These are phyloP conservation scores for Ochotona curzoniae DNA, from an alignment of 2,113 vertebrate species.

Conservation along the genomic window DNA sequence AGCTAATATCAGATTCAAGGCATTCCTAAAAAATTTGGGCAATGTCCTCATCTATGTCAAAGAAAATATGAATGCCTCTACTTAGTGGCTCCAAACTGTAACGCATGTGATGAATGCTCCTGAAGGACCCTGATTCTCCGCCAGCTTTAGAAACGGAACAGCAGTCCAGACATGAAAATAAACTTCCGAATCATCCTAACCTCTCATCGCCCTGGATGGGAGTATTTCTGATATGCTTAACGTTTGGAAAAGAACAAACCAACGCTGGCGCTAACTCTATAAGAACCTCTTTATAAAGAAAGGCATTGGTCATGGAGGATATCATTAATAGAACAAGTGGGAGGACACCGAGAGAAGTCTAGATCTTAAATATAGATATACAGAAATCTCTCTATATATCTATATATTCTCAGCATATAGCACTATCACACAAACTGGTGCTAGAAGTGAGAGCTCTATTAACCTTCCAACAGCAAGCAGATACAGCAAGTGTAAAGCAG, in stretches of 20 bases:
- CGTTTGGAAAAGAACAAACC: conserved; percentile 17
- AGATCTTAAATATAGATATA: background rate
- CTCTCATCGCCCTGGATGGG: conserved; percentile 34
- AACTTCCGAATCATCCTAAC: conserved; percentile 7
- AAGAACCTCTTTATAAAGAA: background rate
- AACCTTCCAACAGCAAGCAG: conserved; percentile 2
- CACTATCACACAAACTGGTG: background rate
- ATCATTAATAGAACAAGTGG: background rate
- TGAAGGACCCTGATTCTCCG: conserved; percentile 18
- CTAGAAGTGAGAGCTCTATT: conserved; percentile 13
- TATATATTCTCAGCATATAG: background rate
- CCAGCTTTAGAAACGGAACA: conserved; percentile 24
- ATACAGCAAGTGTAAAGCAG: conserved; percentile 29
- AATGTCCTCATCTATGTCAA: background rate
- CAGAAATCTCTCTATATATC: too few relatives aligned
- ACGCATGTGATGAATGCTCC: background rate
- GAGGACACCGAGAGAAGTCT: background rate
- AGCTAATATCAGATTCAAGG: conserved; percentile 32
- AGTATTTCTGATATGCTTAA: conserved; percentile 9
- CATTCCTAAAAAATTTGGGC: conserved; percentile 19
- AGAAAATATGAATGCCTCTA: background rate
- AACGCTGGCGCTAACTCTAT: conserved; percentile 40
- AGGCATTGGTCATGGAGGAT: background rate
- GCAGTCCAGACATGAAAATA: conserved; percentile 50
- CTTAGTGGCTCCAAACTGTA: conserved; percentile 40